Evolutionary conservation across 2,797 vertebrate species (phyloP).

Genomic region (Liparis tanakae): DNA sequence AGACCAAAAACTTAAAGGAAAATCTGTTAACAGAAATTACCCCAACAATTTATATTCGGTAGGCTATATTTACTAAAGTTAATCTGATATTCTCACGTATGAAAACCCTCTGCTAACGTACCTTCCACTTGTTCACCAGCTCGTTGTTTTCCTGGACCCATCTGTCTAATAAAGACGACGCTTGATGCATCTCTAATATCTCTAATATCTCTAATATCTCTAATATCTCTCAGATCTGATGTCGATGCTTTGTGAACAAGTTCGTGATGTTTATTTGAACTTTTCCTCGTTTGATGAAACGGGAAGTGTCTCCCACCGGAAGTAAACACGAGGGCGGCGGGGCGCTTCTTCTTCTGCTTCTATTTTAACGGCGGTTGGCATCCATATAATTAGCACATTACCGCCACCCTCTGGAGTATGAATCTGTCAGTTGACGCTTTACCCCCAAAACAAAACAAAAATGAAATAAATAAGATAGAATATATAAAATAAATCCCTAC

Average conservation of each 20-base stretch:
- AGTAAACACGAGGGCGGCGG: conserved; percentile 1
- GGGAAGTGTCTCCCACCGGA: conserved; percentile 48
- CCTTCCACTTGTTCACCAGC: conserved; percentile 66
- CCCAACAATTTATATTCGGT: neutral
- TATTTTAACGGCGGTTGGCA: too few species aligned
- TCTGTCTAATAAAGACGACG: conserved; percentile 27
- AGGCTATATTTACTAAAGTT: neutral
- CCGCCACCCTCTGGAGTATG: too few species aligned
- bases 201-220: too few species aligned
- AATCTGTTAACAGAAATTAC: neutral
- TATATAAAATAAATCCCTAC: too few species aligned
- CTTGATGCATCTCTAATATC: conserved; percentile 14
- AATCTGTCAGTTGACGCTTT: too few species aligned
- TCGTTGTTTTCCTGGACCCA: conserved; percentile 76
- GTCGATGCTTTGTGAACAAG: neutral
- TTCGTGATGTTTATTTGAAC: conserved; percentile 35
- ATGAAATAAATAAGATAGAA: too few species aligned
- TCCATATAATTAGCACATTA: too few species aligned
- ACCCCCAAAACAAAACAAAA: too few species aligned
- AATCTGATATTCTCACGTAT: neutral
- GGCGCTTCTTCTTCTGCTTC: too few species aligned
- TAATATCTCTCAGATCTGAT: conserved; percentile 9
- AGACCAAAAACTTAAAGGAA: neutral
- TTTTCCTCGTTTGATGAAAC: conserved; percentile 56
- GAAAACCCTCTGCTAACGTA: conserved; percentile 24